Evolutionary conservation across 1,140 invertebrate genomes (phyloP), one percentile per base, ranked within the genome.

Genomic region (Drosophila saltans): DNA sequence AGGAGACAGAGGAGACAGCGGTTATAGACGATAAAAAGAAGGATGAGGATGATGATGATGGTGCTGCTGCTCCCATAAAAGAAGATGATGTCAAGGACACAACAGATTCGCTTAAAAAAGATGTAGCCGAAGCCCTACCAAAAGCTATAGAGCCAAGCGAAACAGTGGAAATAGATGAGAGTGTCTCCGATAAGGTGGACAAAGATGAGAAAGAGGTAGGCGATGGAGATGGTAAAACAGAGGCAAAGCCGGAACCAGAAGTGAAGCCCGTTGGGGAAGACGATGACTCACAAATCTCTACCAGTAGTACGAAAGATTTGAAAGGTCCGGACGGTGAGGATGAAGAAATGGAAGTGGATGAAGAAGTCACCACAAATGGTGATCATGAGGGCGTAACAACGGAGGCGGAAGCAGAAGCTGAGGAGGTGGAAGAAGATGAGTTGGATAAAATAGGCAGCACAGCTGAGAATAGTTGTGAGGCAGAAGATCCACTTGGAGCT

Each of bases 391-490:
- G 69, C 6, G 57, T 59, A 10, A 26, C 45, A 10, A 21, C 45
- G 2, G 45, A 26, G 21, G 21, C 7, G 7, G 16, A 48, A 48
- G 43, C 72, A 3, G 65, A 75, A 28, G 57, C 30, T 39, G 79
- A 86, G 16, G 82, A 75, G 10, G 52, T 61, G 3, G 85, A 81
- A 55, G 72, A 90, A 36, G 76, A 72, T 62, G 83, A 75, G 28
- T 86, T 88, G 10, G 90, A 92, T 41, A 92, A 93, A 66, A 88
- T 83, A 41, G 68, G 75, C 57, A 85, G 81, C 59, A 90, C 84
- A 28, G 85, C 85, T 2, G 84, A 89, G 55, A 89, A 89, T 55
- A 89, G 81, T 58, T 80, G 85, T n/a, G 85, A 90, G 57, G 81
- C 85, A 10, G 84, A 90, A 52, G 84, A 89, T 81, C 84, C 84